Evolutionary conservation across 2,113 vertebrate species (phyloP).

Genomic region (Microtus montanus): DNA sequence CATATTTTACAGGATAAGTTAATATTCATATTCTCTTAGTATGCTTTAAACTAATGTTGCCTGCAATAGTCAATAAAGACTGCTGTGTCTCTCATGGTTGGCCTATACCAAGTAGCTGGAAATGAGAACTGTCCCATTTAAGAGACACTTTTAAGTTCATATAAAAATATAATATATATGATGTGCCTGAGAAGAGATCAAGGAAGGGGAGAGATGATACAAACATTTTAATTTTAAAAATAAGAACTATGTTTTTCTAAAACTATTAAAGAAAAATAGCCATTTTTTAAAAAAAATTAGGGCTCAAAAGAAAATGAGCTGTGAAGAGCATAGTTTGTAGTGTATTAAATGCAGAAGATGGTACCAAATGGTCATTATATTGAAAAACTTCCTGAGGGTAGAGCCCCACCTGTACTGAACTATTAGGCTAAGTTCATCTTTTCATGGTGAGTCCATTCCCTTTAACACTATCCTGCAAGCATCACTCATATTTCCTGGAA

Average conservation of each 20-base stretch:
- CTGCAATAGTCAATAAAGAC: slow-evolving; percentile 47
- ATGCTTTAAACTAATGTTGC: slow-evolving; percentile 63
- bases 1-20: slow-evolving; percentile 19
- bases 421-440: not conserved
- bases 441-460: not conserved
- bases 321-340: slow-evolving; percentile 36
- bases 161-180: not conserved
- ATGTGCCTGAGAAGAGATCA: not conserved
- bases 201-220: not conserved
- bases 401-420: slow-evolving; percentile 34
- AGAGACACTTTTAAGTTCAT: not conserved
- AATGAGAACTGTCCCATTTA: slow-evolving; percentile 59
- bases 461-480: not conserved
- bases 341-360: slow-evolving; percentile 72
- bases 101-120: slow-evolving; percentile 48
- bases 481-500: not conserved
- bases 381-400: slow-evolving; percentile 47
- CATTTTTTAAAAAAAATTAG: not conserved
- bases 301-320: slow-evolving; percentile 51
- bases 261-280: not conserved
- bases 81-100: slow-evolving; percentile 29
- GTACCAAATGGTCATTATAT: slow-evolving; percentile 54
- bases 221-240: not conserved
- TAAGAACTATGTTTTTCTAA: not conserved
- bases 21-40: slow-evolving; percentile 44